These are phyloP conservation scores for Eristalinus sepulchralis DNA, from an alignment of 2,888 invertebrate genomes.

Conservation along the genomic window DNA sequence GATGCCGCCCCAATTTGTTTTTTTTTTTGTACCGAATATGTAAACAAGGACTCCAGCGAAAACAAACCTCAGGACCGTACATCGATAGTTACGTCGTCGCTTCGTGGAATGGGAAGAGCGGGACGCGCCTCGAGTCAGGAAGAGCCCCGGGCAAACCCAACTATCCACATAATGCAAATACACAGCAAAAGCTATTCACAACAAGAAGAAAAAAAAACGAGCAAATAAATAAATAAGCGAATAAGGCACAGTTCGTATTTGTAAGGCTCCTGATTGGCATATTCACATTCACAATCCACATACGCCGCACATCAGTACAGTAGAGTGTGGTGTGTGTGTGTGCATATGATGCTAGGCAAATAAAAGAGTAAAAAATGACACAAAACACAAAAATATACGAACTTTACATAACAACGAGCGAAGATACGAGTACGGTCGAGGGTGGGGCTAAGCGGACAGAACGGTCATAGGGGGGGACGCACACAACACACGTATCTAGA, in stretches of 20 bases:
- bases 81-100: too few species aligned
- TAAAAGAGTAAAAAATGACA: neutral
- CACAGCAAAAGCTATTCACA: neutral
- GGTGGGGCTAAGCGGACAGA: neutral
- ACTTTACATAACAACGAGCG: constrained; percentile 15
- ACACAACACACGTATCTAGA: neutral
- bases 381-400: neutral
- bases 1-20: too few species aligned
- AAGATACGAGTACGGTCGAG: neutral
- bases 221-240: constrained; percentile 3
- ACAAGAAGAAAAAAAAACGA: neutral
- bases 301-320: neutral
- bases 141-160: neutral
- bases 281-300: neutral
- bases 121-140: neutral
- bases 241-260: neutral
- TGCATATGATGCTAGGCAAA: neutral
- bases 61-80: too few species aligned
- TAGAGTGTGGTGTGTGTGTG: neutral
- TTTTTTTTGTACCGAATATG: too few species aligned
- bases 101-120: neutral
- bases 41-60: too few species aligned
- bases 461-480: neutral
- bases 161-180: neutral
- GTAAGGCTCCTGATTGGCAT: constrained; percentile 9